A percentile compares a stretch with the other conserved stretches of the same genome.
These are phyloP conservation scores for Antrozous pallidus DNA, from an alignment of 2,797 vertebrate species.

Conservation along the genomic window DNA sequence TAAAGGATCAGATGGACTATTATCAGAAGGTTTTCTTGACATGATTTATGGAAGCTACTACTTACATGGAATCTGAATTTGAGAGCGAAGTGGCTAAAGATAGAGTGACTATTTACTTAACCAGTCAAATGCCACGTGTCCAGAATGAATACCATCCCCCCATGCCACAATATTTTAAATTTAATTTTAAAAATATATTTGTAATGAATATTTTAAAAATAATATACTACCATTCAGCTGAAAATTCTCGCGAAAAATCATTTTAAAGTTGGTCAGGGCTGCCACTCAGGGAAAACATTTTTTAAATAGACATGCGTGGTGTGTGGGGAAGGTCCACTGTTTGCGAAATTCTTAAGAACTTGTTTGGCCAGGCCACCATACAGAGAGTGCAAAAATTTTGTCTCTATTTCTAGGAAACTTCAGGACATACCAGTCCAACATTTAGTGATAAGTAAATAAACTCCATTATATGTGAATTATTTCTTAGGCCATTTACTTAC, in stretches of 20 bases:
- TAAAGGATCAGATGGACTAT: background rate
- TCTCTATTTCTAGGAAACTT: constrained; percentile 18
- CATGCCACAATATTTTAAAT: too few species aligned
- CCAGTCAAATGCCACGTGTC: too few species aligned
- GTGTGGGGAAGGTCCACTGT: too few species aligned
- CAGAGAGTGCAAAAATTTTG: background rate
- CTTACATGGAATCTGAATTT: background rate
- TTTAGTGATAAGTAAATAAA: background rate
- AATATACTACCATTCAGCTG: too few species aligned
- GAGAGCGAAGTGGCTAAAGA: background rate
- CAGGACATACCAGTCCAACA: background rate
- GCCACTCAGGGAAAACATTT: too few species aligned
- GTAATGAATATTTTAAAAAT: too few species aligned
- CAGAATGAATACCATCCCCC: too few species aligned
- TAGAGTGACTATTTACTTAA: background rate
- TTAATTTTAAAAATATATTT: too few species aligned
- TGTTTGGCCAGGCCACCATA: background rate
- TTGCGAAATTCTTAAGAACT: background rate
- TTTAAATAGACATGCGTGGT: too few species aligned
- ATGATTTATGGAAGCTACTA: constrained; percentile 8
- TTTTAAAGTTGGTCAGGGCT: too few species aligned
- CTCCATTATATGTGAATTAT: background rate
- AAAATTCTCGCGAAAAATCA: too few species aligned
- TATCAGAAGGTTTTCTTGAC: background rate
- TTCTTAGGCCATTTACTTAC: background rate